phyloP scores from a whole-genome alignment of 2,797 vertebrate genomes.

The Chelmon rostratus region DNA sequence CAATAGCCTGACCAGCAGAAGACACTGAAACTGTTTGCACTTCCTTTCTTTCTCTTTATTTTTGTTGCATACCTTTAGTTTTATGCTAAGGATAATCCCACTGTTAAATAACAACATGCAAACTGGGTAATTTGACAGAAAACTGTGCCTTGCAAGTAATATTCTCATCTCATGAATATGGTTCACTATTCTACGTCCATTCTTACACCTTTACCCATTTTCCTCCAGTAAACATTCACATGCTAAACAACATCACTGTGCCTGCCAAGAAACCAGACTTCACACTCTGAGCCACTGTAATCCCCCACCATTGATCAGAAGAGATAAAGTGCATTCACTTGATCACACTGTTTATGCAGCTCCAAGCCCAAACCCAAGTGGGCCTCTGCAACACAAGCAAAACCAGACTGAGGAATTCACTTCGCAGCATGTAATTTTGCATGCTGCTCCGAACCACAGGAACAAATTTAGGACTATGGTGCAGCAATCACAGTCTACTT shows the following conservation, averaged over 20 bases:
- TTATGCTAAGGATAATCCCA: neutral
- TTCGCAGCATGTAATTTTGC: conserved; percentile 56
- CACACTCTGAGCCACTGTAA: conserved; percentile 33
- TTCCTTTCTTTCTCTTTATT: neutral
- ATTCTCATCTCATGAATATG: neutral
- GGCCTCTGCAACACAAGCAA: conserved; percentile 63
- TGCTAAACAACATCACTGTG: neutral
- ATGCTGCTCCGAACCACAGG: conserved; percentile 33
- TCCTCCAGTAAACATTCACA: conserved; percentile 3
- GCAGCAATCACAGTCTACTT: conserved; percentile 49
- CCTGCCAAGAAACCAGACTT: conserved; percentile 27
- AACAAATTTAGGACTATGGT: conserved; percentile 38
- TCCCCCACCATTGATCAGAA: conserved; percentile 51
- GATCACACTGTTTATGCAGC: conserved; percentile 24
- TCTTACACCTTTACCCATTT: neutral
- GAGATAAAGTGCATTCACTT: conserved; percentile 59
- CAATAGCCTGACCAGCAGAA: neutral
- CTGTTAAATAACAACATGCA: neutral
- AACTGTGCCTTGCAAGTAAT: neutral
- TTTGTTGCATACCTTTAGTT: no score
- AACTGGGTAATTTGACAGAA: neutral
- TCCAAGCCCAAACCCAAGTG: conserved; percentile 38
- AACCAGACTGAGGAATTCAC: conserved; percentile 64
- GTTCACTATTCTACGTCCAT: neutral
- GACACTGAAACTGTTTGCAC: neutral